phyloP scores from a whole-genome alignment of 2,888 invertebrate species.

The Nineta flava region DNA sequence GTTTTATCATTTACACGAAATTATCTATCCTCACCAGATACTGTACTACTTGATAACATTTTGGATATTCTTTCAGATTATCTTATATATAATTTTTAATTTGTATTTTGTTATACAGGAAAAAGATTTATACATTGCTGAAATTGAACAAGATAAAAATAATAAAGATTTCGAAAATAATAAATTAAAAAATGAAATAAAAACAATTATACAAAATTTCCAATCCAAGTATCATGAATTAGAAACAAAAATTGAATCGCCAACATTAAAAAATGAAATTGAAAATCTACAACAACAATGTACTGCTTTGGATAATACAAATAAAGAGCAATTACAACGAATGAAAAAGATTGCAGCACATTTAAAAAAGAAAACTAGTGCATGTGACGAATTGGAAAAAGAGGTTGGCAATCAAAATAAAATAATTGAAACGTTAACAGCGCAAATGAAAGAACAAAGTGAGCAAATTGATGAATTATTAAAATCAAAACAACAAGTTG shows the following conservation, averaged over 20 bases:
- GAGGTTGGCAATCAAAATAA: slow-evolving; percentile 24
- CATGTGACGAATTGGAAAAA: slow-evolving; percentile 47
- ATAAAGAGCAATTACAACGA: slow-evolving; percentile 56
- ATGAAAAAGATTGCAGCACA: slow-evolving; percentile 63
- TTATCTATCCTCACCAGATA: too few relatives aligned
- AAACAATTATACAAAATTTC: slow-evolving; percentile 23
- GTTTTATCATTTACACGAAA: too few relatives aligned
- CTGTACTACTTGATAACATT: too few relatives aligned
- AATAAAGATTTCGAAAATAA: slow-evolving; percentile 20
- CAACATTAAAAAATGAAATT: slow-evolving; percentile 23
- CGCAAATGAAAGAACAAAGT: slow-evolving; percentile 11
- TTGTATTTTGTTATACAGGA: slow-evolving; percentile 17
- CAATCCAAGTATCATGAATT: slow-evolving; percentile 23
- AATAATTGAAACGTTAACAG: slow-evolving; percentile 14
- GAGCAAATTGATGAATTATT: slow-evolving; percentile 15
- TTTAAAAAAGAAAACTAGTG: slow-evolving; percentile 52
- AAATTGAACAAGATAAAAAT: slow-evolving; percentile 28
- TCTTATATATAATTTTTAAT: too few relatives aligned
- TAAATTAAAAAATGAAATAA: slow-evolving; percentile 28
- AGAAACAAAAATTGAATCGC: slow-evolving; percentile 22
- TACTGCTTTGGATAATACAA: slow-evolving; percentile 37
- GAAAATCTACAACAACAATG: slow-evolving; percentile 26
- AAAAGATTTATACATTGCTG: slow-evolving; percentile 31
- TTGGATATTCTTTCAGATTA: too few relatives aligned
- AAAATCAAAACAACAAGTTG: slow-evolving; percentile 20